Evolutionary conservation across 2,888 invertebrate genomes (phyloP).

Genomic region (Aplocera efformata): DNA sequence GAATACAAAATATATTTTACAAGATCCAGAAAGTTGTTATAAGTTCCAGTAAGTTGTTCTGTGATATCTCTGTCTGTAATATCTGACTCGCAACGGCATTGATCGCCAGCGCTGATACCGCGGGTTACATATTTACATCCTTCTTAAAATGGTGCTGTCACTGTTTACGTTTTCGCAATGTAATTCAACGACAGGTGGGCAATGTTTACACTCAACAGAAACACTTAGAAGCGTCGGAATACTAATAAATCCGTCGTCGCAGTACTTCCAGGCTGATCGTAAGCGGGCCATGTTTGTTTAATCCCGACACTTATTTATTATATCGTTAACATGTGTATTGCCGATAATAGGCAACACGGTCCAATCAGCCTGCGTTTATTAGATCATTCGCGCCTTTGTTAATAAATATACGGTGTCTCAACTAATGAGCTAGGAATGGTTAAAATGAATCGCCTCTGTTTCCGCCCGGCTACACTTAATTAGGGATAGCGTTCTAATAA

Average conservation of each 20-base stretch:
- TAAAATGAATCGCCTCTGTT: slow-evolving; percentile 38
- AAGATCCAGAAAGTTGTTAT: not conserved
- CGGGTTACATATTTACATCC: slow-evolving; percentile 22
- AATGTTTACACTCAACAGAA: slow-evolving; percentile 38
- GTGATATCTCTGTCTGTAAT: slow-evolving; percentile 2
- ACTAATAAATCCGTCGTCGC: slow-evolving; percentile 55
- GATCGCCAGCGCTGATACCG: slow-evolving; percentile 8
- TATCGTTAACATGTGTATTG: slow-evolving; percentile 44
- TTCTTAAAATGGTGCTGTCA: slow-evolving; percentile 23
- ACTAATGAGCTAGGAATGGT: slow-evolving; percentile 32
- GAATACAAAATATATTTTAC: slow-evolving; percentile 10
- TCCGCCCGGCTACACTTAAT: slow-evolving; percentile 70
- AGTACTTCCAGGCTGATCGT: slow-evolving; percentile 41
- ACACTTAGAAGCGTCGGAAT: slow-evolving; percentile 39
- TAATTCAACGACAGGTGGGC: slow-evolving; percentile 58
- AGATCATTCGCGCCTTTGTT: slow-evolving; percentile 31
- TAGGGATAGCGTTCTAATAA: slow-evolving; percentile 57
- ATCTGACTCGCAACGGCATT: slow-evolving; percentile 1
- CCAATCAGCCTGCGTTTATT: slow-evolving; percentile 33
- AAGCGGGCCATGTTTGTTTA: slow-evolving; percentile 60
- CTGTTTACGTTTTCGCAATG: slow-evolving; percentile 43
- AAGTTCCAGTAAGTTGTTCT: slow-evolving; percentile 7
- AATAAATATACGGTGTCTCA: slow-evolving; percentile 24
- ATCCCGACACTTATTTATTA: slow-evolving; percentile 45
- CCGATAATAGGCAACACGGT: slow-evolving; percentile 33